Evolutionary conservation across 2,888 invertebrate species (phyloP).

Genomic region (Iselma pallidipennis): DNA sequence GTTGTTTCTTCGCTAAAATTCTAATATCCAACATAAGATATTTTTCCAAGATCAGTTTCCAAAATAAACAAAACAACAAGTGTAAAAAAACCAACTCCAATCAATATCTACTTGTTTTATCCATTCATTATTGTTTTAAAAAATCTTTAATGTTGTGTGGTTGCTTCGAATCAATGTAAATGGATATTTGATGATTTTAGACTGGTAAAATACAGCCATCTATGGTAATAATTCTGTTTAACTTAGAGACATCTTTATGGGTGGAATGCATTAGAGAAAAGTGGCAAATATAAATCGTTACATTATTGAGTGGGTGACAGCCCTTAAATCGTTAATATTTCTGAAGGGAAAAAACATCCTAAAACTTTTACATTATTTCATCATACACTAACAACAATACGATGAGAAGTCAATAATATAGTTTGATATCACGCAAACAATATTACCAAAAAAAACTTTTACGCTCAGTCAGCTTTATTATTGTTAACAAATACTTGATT

Average conservation of each 20-base stretch:
- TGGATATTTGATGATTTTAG: neutral
- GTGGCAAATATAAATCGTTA: neutral
- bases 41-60: conserved; percentile 6
- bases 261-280: neutral
- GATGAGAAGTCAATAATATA: neutral
- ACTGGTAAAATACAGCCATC: neutral
- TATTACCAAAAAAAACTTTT: neutral
- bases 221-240: neutral
- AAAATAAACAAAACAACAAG: neutral
- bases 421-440: neutral
- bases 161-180: neutral
- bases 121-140: no score
- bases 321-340: neutral
- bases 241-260: neutral
- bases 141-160: no score
- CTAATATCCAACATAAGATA: conserved; percentile 11
- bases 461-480: neutral
- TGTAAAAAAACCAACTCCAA: neutral
- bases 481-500: neutral
- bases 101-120: neutral
- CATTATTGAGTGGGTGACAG: neutral
- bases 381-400: neutral
- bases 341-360: neutral
- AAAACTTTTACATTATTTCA: neutral
- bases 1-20: conserved; percentile 14